Evolutionary conservation across 2,797 vertebrate species (phyloP).

Genomic region (Botia kubotai): DNA sequence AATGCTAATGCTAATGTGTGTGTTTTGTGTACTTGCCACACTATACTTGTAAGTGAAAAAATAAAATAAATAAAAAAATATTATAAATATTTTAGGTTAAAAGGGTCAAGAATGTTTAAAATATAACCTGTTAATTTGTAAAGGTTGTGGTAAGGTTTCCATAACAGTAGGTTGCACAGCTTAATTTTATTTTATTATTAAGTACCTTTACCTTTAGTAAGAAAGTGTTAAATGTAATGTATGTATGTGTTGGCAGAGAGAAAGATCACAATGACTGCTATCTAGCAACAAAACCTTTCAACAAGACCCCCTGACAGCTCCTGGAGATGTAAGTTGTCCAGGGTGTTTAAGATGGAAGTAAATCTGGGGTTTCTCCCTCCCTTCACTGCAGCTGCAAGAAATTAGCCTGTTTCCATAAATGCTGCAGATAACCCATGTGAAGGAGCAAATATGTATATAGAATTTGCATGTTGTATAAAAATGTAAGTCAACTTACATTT

Average conservation of each 20-base stretch:
- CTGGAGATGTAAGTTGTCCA: conserved; percentile 72
- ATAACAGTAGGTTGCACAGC: background rate
- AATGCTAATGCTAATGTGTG: conserved; percentile 22
- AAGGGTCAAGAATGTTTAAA: background rate
- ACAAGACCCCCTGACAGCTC: conserved; percentile 77
- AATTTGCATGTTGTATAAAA: conserved; percentile 70
- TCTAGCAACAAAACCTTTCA: conserved; percentile 69
- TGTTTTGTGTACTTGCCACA: conserved; percentile 1
- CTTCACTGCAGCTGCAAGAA: conserved; percentile 78
- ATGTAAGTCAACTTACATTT: conserved; percentile 73
- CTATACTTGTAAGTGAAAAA: too few species aligned
- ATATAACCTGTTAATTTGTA: background rate
- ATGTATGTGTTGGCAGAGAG: background rate
- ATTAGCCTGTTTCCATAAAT: conserved; percentile 75
- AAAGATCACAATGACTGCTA: conserved; percentile 43
- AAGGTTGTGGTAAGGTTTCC: background rate
- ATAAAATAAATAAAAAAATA: too few species aligned
- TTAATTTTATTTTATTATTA: background rate
- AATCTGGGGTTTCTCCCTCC: conserved; percentile 76
- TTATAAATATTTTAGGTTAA: too few species aligned
- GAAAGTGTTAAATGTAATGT: too few species aligned
- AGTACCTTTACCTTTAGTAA: background rate
- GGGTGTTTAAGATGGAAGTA: conserved; percentile 78
- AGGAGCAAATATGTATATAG: conserved; percentile 55
- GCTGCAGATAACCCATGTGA: conserved; percentile 61